A percentile compares a stretch with the other conserved stretches of the same genome.
phyloP scores from a whole-genome alignment of 2,888 invertebrate species.

The Magallana nippona region DNA sequence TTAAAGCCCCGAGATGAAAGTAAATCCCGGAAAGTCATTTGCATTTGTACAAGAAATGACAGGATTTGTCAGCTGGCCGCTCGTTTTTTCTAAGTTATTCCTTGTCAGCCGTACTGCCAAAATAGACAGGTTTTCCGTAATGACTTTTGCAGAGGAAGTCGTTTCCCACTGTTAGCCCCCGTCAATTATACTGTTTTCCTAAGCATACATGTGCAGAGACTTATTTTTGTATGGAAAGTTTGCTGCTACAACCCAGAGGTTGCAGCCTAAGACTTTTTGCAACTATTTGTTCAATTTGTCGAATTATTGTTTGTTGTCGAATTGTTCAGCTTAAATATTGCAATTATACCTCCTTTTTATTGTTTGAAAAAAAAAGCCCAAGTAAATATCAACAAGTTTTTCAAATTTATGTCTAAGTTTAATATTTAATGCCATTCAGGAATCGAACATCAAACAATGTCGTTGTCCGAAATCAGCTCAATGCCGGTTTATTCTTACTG shows the following conservation, averaged over 20 bases:
- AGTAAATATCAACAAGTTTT: too few species aligned
- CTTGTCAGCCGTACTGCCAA: slow-evolving; percentile 34
- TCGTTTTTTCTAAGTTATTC: slow-evolving; percentile 38
- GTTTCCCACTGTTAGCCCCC: slow-evolving; percentile 16
- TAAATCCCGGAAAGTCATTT: slow-evolving; percentile 39
- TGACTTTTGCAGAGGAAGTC: slow-evolving; percentile 35
- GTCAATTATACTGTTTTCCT: not conserved
- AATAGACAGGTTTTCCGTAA: slow-evolving; percentile 36
- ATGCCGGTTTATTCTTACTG: too few species aligned
- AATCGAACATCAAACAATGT: too few species aligned
- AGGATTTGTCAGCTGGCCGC: slow-evolving; percentile 61
- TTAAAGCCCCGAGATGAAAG: slow-evolving; percentile 43
- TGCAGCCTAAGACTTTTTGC: not conserved
- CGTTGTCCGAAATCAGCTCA: too few species aligned
- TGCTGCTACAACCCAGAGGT: not conserved
- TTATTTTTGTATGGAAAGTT: slow-evolving; percentile 1
- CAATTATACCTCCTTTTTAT: too few species aligned
- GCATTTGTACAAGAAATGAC: slow-evolving; percentile 51
- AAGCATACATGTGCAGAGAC: slow-evolving; percentile 14
- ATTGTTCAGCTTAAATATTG: too few species aligned
- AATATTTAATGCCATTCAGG: too few species aligned
- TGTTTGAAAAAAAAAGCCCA: too few species aligned
- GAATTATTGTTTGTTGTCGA: not conserved
- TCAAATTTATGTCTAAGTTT: too few species aligned
- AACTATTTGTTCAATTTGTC: not conserved